A percentile compares a stretch with the other conserved stretches of the same genome.
These are phyloP conservation scores for Paracanthobrama guichenoti DNA, from an alignment of 2,113 vertebrate species.

Conservation along the genomic window DNA sequence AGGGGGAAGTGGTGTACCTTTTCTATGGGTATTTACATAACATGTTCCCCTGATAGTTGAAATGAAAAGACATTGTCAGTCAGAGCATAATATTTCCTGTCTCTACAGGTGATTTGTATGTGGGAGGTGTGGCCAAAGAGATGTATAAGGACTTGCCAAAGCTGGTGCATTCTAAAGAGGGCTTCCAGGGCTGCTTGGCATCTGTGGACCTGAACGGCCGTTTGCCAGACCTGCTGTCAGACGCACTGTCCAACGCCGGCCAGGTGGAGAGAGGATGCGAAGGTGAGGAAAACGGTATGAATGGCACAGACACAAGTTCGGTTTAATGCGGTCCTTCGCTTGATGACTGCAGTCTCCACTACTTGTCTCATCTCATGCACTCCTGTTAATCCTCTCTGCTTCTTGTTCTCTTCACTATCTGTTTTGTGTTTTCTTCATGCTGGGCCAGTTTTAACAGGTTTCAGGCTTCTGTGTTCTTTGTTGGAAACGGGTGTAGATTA, in stretches of 20 bases:
- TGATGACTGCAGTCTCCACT: neutral
- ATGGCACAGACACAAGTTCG: neutral
- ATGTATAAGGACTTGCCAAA: constrained; percentile 95
- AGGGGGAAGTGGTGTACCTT: neutral
- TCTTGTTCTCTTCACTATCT: constrained; percentile 56
- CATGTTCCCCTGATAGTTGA: neutral
- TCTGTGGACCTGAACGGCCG: constrained; percentile 95
- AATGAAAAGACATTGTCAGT: neutral
- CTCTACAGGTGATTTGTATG: constrained; percentile 88
- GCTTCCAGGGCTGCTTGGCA: constrained; percentile 97
- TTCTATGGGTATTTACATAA: neutral
- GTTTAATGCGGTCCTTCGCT: neutral
- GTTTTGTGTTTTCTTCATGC: constrained; percentile 48
- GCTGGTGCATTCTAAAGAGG: constrained; percentile 94
- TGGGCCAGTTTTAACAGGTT: neutral
- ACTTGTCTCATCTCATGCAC: constrained; percentile 43
- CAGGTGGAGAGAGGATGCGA: constrained; percentile 98
- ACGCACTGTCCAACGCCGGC: constrained; percentile 91
- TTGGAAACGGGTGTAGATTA: neutral
- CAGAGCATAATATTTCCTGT: constrained; percentile 25
- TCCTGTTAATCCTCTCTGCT: constrained; percentile 52
- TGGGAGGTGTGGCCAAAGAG: constrained; percentile 96
- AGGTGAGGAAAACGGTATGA: constrained; percentile 76
- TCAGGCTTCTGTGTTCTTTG: neutral
- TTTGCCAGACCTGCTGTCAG: constrained; percentile 94